These are phyloP conservation scores for Nomada lathburiana DNA, from an alignment of 2,888 invertebrate species.

Conservation along the genomic window DNA sequence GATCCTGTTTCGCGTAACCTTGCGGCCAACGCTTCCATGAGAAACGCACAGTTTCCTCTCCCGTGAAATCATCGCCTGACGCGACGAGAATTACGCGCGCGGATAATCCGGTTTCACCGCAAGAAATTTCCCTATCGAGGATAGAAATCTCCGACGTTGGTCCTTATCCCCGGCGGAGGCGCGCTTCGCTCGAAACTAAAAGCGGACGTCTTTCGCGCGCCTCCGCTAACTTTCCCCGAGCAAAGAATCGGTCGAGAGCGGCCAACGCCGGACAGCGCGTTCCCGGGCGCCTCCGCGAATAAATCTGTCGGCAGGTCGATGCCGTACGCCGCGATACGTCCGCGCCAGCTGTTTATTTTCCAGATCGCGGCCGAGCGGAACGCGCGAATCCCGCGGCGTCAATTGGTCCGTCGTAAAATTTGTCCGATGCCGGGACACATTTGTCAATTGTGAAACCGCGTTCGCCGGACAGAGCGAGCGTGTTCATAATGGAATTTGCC, in stretches of 20 bases:
- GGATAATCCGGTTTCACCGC: neutral
- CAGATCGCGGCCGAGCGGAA: slow-evolving; percentile 41
- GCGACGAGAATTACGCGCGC: no score
- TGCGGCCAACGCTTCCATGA: no score
- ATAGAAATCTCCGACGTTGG: no score
- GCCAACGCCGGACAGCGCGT: slow-evolving; percentile 3
- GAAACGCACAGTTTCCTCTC: slow-evolving; percentile 21
- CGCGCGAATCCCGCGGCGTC: slow-evolving; percentile 19
- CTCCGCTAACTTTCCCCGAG: neutral
- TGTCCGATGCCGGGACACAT: slow-evolving; percentile 9
- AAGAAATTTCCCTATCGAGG: neutral
- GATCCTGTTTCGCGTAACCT: no score
- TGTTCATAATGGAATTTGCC: neutral
- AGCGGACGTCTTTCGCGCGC: no score
- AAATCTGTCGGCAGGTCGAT: slow-evolving; percentile 28
- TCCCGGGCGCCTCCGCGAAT: slow-evolving; percentile 20
- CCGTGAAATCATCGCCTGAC: neutral
- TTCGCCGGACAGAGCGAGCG: neutral
- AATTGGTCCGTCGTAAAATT: slow-evolving; percentile 5
- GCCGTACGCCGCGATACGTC: slow-evolving; percentile 19
- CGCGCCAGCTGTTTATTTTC: slow-evolving; percentile 46
- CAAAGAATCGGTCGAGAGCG: slow-evolving; percentile 17
- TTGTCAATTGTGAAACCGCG: slow-evolving; percentile 20
- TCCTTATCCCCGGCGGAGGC: no score
- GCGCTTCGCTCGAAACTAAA: no score